Evolutionary conservation across 2,113 vertebrate species (phyloP).

Genomic region (Megaceryle maxima): DNA sequence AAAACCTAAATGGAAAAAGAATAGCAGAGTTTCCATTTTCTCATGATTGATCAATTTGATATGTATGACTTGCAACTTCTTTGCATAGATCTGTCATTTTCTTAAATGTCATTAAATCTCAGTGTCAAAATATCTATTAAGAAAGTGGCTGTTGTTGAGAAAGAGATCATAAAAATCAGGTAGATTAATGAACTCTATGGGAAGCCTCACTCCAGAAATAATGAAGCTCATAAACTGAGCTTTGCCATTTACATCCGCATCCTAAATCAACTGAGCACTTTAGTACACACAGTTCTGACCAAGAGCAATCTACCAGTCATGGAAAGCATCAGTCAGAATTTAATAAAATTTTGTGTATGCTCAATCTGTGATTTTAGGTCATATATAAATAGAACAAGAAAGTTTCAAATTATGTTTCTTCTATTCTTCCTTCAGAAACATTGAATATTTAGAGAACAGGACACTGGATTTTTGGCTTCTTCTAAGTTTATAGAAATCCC

Average conservation of each 20-base stretch:
- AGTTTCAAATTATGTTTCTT: background rate
- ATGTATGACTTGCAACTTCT: background rate
- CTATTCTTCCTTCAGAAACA: background rate
- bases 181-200: slow-evolving; percentile 7
- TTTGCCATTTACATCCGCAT: background rate
- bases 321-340: background rate
- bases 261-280: slow-evolving; percentile 21
- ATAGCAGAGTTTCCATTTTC: background rate
- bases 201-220: slow-evolving; percentile 15
- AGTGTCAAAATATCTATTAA: slow-evolving; percentile 30
- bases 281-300: background rate
- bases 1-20: slow-evolving; percentile 8
- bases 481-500: background rate
- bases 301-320: background rate
- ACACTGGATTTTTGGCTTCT: background rate
- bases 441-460: background rate
- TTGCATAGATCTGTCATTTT: background rate
- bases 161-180: slow-evolving; percentile 41
- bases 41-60: slow-evolving; percentile 15
- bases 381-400: background rate
- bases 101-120: slow-evolving; percentile 19
- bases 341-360: background rate
- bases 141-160: background rate
- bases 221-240: slow-evolving; percentile 23
- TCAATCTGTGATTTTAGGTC: background rate